Evolutionary conservation across 2,888 invertebrate genomes (phyloP).

Genomic region (Mechanitis mazaeus): DNA sequence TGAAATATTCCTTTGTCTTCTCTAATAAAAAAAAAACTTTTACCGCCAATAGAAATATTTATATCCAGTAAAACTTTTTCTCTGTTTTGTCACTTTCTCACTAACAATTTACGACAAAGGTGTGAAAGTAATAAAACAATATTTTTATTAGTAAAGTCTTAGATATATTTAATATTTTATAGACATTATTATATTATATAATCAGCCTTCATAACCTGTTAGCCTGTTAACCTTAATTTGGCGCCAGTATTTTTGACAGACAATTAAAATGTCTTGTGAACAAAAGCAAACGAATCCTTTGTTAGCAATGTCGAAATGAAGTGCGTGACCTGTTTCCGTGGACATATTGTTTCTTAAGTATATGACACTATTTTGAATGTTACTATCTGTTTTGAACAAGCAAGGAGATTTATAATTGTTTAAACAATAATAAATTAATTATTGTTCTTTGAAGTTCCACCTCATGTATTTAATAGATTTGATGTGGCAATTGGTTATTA

Average conservation of each 20-base stretch:
- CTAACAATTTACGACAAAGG: too few species aligned
- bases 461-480: too few species aligned
- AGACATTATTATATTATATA: slow-evolving; percentile 24
- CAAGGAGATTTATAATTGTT: too few species aligned
- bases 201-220: slow-evolving; percentile 31
- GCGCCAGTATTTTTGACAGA: slow-evolving; percentile 23
- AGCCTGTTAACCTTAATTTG: slow-evolving; percentile 34
- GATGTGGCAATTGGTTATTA: too few species aligned
- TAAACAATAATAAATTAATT: too few species aligned
- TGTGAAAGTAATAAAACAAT: too few species aligned
- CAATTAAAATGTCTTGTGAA: slow-evolving; percentile 21
- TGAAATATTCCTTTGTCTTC: slow-evolving; percentile 19
- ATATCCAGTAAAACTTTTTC: too few species aligned
- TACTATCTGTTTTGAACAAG: too few species aligned
- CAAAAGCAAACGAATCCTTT: slow-evolving; percentile 20
- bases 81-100: too few species aligned
- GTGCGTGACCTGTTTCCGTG: slow-evolving; percentile 8
- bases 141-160: too few species aligned
- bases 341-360: slow-evolving; percentile 7
- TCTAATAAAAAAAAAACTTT: background rate
- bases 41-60: background rate
- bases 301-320: slow-evolving; percentile 17
- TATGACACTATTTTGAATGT: background rate
- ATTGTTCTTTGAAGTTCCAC: too few species aligned
- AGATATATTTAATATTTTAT: background rate